phyloP scores from a whole-genome alignment of 2,113 vertebrate genomes.

The Cricetomys ansorgei region DNA sequence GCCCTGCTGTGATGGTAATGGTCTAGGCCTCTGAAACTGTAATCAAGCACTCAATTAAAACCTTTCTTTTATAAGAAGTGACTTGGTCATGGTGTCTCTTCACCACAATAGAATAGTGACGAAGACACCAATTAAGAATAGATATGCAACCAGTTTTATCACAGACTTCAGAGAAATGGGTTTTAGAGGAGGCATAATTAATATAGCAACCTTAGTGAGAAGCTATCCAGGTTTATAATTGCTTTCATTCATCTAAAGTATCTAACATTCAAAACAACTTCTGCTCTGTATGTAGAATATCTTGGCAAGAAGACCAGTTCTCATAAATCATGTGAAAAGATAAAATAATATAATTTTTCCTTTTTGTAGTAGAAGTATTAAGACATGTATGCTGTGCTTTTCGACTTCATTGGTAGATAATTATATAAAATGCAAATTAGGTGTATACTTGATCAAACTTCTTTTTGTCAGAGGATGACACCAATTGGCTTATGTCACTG shows the following conservation, averaged over 20 bases:
- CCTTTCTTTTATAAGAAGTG: too few species aligned
- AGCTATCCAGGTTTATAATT: background rate
- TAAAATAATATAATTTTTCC: background rate
- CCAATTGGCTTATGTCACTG: background rate
- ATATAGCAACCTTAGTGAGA: background rate
- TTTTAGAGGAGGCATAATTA: background rate
- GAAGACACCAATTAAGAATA: background rate
- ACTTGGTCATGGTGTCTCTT: too few species aligned
- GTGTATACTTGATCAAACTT: background rate
- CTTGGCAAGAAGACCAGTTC: background rate
- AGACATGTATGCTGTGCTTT: background rate
- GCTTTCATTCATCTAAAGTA: constrained; percentile 19
- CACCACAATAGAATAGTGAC: too few species aligned
- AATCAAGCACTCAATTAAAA: too few species aligned
- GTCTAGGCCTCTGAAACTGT: too few species aligned
- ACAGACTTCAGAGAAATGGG: constrained; percentile 11
- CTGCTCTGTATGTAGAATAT: background rate
- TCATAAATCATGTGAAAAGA: background rate
- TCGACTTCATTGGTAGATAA: background rate
- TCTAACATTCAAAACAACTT: background rate
- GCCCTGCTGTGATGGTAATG: too few species aligned
- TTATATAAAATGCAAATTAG: background rate
- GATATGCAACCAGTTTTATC: background rate
- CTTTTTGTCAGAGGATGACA: background rate
- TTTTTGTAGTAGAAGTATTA: constrained; percentile 25